A percentile compares a stretch with the other conserved stretches of the same genome.
These are phyloP conservation scores for Canis aureus DNA, from an alignment of 2,113 vertebrate species.

Conservation along the genomic window DNA sequence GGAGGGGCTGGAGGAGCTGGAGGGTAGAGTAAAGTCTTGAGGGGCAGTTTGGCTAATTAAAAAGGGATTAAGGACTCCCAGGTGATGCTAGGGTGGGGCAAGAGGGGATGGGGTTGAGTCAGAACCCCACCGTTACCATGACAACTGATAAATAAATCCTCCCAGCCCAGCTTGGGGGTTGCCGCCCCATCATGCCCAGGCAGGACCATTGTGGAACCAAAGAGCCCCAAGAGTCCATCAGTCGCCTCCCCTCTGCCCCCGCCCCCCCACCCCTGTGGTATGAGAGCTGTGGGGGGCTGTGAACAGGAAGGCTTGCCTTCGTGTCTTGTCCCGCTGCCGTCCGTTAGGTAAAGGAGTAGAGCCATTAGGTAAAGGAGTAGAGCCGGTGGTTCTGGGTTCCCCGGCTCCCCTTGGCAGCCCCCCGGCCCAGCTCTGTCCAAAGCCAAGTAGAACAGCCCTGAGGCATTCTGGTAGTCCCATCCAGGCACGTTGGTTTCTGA, in stretches of 20 bases:
- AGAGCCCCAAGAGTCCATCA: constrained; percentile 40
- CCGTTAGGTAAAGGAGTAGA: not conserved
- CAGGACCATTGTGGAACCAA: constrained; percentile 53
- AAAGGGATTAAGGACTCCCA: constrained; percentile 76
- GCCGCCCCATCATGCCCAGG: constrained; percentile 51
- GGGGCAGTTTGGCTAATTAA: constrained; percentile 72
- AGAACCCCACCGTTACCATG: constrained; percentile 59
- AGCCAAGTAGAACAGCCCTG: constrained; percentile 36
- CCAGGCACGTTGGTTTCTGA: not conserved
- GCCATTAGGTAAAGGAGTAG: not conserved
- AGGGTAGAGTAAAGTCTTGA: constrained; percentile 40
- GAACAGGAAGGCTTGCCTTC: not conserved
- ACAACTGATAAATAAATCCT: constrained; percentile 77
- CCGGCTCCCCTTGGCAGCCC: constrained; percentile 8
- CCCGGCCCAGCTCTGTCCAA: not conserved
- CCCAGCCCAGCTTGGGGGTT: constrained; percentile 64
- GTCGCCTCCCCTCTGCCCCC: not conserved
- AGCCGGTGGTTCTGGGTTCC: not conserved
- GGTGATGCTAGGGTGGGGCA: constrained; percentile 64
- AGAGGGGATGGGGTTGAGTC: constrained; percentile 64
- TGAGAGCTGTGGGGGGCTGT: not conserved
- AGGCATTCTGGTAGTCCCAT: not conserved
- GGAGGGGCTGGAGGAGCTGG: not conserved
- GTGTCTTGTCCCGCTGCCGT: not conserved
- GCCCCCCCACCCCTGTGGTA: not conserved